Evolutionary conservation across 1,140 invertebrate genomes (phyloP), one percentile per base, ranked within the genome.

Genomic region (Acyrthosiphon pisum): DNA sequence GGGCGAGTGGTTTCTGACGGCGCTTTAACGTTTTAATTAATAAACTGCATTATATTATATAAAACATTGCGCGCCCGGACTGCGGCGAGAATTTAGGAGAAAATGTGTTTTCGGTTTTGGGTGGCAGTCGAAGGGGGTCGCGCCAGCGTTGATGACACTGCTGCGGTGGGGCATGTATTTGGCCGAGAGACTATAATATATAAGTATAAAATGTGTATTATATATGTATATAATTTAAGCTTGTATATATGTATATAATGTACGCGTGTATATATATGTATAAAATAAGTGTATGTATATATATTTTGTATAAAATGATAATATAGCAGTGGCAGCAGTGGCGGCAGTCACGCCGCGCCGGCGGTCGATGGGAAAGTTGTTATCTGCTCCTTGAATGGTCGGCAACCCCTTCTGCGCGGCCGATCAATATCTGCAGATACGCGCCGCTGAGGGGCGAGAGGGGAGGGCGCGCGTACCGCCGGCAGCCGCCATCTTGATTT

Each of bases 281-380:
- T n/a, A n/a, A n/a, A n/a, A n/a, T n/a, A n/a, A n/a, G n/a, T n/a
- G n/a, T 81, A 37, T 37, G n/a, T 81, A 81, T 81, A 6, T 37
- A 37, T n/a, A 20, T 6, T 11, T 6, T n/a, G 35, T 81, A n/a
- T 68, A n/a, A 14, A 11, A 35, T 35, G 37, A 83, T 37, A 20
- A 83, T 41, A 83, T 76, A 41, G 88, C 20, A 44, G 35, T 35
- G 8, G 87, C 50, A 90, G 53, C 41, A 41, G 90, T 37, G 35
- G 56, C 48, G 41, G 76, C 91, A 50, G 91, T 46, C 22, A 22
- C n/a, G 68, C 41, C 41, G 41, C 41, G 41, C 41, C 41, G 41
- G 91, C 91, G 91, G 91, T 93, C 91, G 91, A 93, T 93, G 91
- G 91, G 81, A 93, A 86, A 93, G 91, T 93, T 93, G 91, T 93